Evolutionary conservation across 1,140 invertebrate species (phyloP).

Genomic region (Psix sp.): DNA sequence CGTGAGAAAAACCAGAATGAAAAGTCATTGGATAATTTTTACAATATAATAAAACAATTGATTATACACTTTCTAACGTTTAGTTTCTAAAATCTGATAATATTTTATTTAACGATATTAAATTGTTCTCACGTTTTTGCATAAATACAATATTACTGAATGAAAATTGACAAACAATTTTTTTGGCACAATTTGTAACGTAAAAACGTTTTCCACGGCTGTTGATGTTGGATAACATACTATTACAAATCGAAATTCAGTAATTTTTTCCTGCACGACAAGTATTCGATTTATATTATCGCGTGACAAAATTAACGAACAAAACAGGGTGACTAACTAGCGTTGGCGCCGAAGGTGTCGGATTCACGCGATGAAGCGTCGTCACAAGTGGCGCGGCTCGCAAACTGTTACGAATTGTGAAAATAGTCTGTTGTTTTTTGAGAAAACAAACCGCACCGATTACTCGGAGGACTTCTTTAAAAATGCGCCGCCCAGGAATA

Average conservation of each 20-base stretch:
- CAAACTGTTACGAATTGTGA: slow-evolving; percentile 3
- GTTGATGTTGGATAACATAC: slow-evolving; percentile 36
- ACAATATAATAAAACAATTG: too few relatives aligned
- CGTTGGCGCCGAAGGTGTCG: slow-evolving; percentile 23
- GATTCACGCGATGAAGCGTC: slow-evolving; percentile 1
- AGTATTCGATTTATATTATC: slow-evolving; percentile 53
- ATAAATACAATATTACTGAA: too few relatives aligned
- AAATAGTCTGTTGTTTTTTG: slow-evolving; percentile 31
- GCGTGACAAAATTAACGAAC: slow-evolving; percentile 48
- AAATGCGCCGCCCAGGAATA: slow-evolving; percentile 19
- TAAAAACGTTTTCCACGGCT: slow-evolving; percentile 1
- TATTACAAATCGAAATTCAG: too few relatives aligned
- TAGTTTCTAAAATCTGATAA: too few relatives aligned
- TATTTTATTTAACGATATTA: too few relatives aligned
- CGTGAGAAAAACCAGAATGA: too few relatives aligned
- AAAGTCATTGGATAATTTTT: too few relatives aligned
- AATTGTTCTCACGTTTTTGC: too few relatives aligned
- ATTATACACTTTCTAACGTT: too few relatives aligned
- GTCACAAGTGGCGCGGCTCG: slow-evolving; percentile 2
- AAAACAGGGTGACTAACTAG: slow-evolving; percentile 39
- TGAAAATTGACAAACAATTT: too few relatives aligned
- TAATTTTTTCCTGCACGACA: slow-evolving; percentile 46
- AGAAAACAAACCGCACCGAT: slow-evolving; percentile 23
- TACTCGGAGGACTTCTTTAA: slow-evolving; percentile 28
- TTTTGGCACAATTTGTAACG: too few relatives aligned